phyloP scores from a whole-genome alignment of 2,888 invertebrate species.

The Hylaea fasciaria region DNA sequence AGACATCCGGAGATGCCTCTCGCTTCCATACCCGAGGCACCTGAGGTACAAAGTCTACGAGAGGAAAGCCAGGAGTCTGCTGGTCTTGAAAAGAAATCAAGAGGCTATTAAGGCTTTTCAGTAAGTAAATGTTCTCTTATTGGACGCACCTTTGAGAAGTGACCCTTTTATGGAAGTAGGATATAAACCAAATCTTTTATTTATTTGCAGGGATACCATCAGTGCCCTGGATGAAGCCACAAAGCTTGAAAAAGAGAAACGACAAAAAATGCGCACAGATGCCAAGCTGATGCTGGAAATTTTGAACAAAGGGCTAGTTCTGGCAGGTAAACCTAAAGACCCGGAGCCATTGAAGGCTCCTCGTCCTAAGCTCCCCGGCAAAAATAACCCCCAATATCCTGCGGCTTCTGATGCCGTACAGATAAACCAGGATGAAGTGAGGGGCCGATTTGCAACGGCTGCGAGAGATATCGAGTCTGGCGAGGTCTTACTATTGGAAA shows the following conservation, averaged over 20 bases:
- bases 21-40: slow-evolving; percentile 88
- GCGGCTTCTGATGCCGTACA: slow-evolving; percentile 87
- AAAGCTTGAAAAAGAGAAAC: slow-evolving; percentile 84
- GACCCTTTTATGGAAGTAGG: too few relatives aligned
- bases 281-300: slow-evolving; percentile 89
- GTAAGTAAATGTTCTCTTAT: slow-evolving; percentile 57
- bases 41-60: slow-evolving; percentile 91
- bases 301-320: slow-evolving; percentile 85
- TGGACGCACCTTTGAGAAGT: too few relatives aligned
- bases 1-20: slow-evolving; percentile 89
- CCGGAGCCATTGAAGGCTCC: slow-evolving; percentile 72
- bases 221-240: slow-evolving; percentile 87
- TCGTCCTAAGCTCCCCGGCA: slow-evolving; percentile 72
- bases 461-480: slow-evolving; percentile 88
- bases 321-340: slow-evolving; percentile 73
- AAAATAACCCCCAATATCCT: slow-evolving; percentile 77
- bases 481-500: slow-evolving; percentile 89
- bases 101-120: slow-evolving; percentile 87
- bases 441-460: slow-evolving; percentile 91
- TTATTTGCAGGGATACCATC: slow-evolving; percentile 84
- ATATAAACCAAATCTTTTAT: background rate
- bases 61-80: slow-evolving; percentile 88
- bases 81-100: slow-evolving; percentile 87
- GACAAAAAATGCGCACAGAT: slow-evolving; percentile 87
- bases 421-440: slow-evolving; percentile 85